Evolutionary conservation across 2,888 invertebrate genomes (phyloP).

Genomic region (Cheilosia pagana): DNA sequence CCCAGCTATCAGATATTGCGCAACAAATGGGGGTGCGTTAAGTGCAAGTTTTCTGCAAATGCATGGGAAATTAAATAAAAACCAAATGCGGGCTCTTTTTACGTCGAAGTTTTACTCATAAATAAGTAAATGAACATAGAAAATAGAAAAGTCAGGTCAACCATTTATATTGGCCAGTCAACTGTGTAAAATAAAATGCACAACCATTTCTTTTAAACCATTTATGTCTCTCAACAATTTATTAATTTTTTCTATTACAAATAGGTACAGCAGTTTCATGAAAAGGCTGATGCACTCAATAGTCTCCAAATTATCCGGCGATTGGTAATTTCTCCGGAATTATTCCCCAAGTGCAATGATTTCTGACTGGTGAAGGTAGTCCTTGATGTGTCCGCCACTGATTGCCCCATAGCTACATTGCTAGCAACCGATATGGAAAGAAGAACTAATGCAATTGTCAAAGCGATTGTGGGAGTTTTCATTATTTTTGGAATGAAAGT

Average conservation of each 20-base stretch:
- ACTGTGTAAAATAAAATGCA: too few species aligned
- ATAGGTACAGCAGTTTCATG: constrained; percentile 31
- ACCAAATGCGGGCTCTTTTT: too few species aligned
- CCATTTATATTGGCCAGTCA: too few species aligned
- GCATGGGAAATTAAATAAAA: background rate
- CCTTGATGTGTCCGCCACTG: background rate
- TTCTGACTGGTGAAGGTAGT: background rate
- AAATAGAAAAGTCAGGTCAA: background rate
- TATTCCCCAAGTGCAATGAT: background rate
- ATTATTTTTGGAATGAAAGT: background rate
- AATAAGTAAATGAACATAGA: too few species aligned
- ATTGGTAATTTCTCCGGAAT: constrained; percentile 18
- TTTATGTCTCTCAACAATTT: too few species aligned
- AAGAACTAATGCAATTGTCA: background rate
- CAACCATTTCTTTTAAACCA: too few species aligned
- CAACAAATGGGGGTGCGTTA: constrained; percentile 23
- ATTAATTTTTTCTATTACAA: too few species aligned
- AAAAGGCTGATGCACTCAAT: constrained; percentile 47
- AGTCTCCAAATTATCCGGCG: constrained; percentile 56
- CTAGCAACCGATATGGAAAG: background rate
- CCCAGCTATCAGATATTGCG: constrained; percentile 26
- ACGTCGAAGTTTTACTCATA: too few species aligned
- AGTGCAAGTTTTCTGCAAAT: background rate
- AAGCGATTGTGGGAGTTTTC: background rate
- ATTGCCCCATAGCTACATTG: background rate